Conservation (phyloP, 1,140 invertebrate species). For the Drosophila mayri region DNA sequence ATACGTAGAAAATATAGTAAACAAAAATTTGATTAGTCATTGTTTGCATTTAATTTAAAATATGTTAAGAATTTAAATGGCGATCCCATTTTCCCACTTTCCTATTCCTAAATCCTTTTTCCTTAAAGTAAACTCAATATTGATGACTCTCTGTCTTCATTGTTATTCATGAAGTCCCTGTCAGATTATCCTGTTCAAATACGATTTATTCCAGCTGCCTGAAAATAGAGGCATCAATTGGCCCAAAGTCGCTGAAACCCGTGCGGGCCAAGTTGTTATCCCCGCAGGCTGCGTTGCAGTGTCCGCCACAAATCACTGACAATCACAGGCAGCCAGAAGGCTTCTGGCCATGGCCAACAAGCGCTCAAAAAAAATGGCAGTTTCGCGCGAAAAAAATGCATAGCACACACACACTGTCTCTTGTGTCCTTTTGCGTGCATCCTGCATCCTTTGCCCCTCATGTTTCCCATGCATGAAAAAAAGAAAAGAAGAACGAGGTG, state of each 20-base stretch:
- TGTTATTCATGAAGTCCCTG: conserved; percentile 8
- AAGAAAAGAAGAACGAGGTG: conserved; percentile 33
- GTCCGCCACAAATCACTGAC: conserved; percentile 68
- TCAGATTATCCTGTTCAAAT: conserved; percentile 15
- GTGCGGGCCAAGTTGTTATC: conserved; percentile 18
- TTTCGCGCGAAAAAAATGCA: conserved; percentile 54
- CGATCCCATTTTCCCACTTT: too few species aligned
- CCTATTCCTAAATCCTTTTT: not conserved
- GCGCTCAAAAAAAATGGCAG: conserved; percentile 31
- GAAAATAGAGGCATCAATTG: conserved; percentile 43
- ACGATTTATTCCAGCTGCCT: conserved; percentile 26
- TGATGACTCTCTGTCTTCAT: not conserved
- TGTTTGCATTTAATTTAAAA: not conserved
- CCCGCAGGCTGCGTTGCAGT: conserved; percentile 11
- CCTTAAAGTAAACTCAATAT: not conserved
- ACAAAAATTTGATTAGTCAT: not conserved
- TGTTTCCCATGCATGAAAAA: not conserved
- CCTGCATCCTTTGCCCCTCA: conserved; percentile 21
- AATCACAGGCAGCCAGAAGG: conserved; percentile 58
- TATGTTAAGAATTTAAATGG: not conserved
- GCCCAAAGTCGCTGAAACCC: conserved; percentile 14
- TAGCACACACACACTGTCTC: conserved; percentile 1
- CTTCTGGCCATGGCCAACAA: conserved; percentile 42
- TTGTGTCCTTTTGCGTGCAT: conserved; percentile 25
- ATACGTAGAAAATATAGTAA: not conserved